Conservation (phyloP, 2,888 invertebrate genomes). For the Nasonia oneida region DNA sequence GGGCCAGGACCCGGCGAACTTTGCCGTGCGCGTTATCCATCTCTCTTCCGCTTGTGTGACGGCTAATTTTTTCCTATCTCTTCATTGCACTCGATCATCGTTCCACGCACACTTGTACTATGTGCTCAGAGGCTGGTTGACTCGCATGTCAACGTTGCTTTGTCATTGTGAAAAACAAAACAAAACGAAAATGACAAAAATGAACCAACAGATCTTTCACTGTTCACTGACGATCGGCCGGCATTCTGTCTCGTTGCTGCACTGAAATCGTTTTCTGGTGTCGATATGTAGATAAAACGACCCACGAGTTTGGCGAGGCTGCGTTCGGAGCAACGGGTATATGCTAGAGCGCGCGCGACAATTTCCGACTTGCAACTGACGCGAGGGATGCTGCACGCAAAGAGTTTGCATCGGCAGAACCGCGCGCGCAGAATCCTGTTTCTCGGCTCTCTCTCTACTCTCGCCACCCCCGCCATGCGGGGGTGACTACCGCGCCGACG, state of each 20-base stretch:
- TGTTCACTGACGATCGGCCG: too few species aligned
- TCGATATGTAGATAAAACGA: too few species aligned
- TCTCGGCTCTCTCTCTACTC: conserved; percentile 55
- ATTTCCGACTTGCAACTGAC: conserved; percentile 78
- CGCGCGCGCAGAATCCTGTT: conserved; percentile 75
- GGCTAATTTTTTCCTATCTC: background rate
- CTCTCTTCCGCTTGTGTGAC: background rate
- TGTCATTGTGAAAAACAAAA: too few species aligned
- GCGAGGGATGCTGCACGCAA: conserved; percentile 74
- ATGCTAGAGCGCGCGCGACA: conserved; percentile 68
- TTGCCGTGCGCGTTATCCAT: conserved; percentile 63
- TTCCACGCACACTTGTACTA: background rate
- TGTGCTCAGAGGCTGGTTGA: too few species aligned
- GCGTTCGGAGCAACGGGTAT: too few species aligned
- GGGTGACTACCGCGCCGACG: conserved; percentile 50
- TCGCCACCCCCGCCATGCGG: conserved; percentile 43
- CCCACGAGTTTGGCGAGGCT: too few species aligned
- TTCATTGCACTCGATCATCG: background rate
- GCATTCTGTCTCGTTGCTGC: too few species aligned
- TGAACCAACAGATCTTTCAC: too few species aligned
- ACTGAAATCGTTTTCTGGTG: too few species aligned
- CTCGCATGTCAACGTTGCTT: too few species aligned
- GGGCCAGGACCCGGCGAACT: conserved; percentile 69
- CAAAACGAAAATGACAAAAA: too few species aligned
- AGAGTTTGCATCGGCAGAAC: conserved; percentile 76